A percentile compares a stretch with the other conserved stretches of the same genome.
Evolutionary conservation across 2,888 invertebrate species (phyloP).

Genomic region (Pterobdella sp.): DNA sequence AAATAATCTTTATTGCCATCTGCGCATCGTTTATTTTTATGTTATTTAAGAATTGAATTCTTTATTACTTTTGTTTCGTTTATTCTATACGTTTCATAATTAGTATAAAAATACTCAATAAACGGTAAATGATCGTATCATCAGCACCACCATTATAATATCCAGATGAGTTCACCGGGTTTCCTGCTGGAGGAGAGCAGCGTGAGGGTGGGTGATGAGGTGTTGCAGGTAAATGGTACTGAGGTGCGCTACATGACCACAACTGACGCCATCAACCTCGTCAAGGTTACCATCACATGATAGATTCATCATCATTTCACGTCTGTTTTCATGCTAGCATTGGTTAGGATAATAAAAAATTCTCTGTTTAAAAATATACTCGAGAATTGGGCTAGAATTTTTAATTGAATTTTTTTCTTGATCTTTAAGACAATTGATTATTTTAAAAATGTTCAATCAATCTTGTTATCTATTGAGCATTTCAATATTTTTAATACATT

Average conservation of each 20-base stretch:
- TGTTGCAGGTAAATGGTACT: constrained; percentile 79
- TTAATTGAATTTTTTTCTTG: too few species aligned
- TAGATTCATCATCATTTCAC: too few species aligned
- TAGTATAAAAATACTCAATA: neutral
- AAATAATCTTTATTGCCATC: neutral
- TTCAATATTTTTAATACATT: too few species aligned
- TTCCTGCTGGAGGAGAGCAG: constrained; percentile 2
- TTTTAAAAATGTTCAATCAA: too few species aligned
- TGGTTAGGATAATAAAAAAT: too few species aligned
- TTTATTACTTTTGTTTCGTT: neutral
- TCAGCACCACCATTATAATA: neutral
- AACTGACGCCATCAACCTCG: neutral
- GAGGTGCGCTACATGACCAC: constrained; percentile 54
- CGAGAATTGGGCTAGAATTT: too few species aligned
- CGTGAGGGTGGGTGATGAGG: constrained; percentile 80
- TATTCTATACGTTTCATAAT: neutral
- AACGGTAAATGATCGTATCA: neutral
- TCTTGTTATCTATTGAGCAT: too few species aligned
- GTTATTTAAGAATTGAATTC: neutral
- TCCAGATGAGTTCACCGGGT: neutral
- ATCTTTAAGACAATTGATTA: too few species aligned
- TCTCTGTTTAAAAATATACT: too few species aligned
- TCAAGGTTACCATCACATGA: too few species aligned
- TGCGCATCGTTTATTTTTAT: neutral
- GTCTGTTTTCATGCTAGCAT: too few species aligned